A percentile compares a stretch with the other conserved stretches of the same genome.
phyloP scores from a whole-genome alignment of 2,888 invertebrate species.

The Drosophila histrio region DNA sequence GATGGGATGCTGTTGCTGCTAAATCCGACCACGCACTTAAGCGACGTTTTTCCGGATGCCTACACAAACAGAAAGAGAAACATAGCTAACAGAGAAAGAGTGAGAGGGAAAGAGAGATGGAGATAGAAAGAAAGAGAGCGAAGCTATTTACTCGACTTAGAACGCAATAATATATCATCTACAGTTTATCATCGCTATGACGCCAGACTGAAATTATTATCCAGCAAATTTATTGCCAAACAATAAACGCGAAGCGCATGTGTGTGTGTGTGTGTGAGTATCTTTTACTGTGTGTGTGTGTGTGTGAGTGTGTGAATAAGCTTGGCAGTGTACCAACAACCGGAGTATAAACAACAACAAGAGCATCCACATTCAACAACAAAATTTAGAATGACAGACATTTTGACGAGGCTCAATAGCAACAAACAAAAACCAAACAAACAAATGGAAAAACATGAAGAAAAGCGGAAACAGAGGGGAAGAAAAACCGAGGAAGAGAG shows the following conservation, averaged over 20 bases:
- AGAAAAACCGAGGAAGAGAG: background rate
- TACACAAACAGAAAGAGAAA: constrained; percentile 39
- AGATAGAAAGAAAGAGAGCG: constrained; percentile 14
- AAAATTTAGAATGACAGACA: constrained; percentile 47
- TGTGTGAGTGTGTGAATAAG: constrained; percentile 14
- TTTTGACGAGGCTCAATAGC: constrained; percentile 62
- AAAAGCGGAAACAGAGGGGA: background rate
- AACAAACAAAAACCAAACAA: constrained; percentile 35
- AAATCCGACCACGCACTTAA: constrained; percentile 75
- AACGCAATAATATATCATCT: constrained; percentile 81
- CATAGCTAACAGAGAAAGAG: background rate
- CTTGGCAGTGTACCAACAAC: constrained; percentile 58
- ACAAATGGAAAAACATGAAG: constrained; percentile 13
- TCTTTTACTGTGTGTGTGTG: constrained; percentile 22
- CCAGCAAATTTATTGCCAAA: constrained; percentile 80
- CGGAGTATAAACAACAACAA: constrained; percentile 16
- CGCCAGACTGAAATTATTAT: constrained; percentile 82
- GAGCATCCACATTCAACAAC: constrained; percentile 15
- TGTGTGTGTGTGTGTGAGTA: constrained; percentile 20
- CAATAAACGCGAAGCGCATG: constrained; percentile 68
- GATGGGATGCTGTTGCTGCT: constrained; percentile 39
- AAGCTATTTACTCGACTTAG: constrained; percentile 71
- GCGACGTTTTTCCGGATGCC: constrained; percentile 49
- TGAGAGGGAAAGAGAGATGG: background rate
- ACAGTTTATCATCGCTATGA: constrained; percentile 82